Conservation (phyloP, 2,113 vertebrate species). For the Brachirus orientalis region DNA sequence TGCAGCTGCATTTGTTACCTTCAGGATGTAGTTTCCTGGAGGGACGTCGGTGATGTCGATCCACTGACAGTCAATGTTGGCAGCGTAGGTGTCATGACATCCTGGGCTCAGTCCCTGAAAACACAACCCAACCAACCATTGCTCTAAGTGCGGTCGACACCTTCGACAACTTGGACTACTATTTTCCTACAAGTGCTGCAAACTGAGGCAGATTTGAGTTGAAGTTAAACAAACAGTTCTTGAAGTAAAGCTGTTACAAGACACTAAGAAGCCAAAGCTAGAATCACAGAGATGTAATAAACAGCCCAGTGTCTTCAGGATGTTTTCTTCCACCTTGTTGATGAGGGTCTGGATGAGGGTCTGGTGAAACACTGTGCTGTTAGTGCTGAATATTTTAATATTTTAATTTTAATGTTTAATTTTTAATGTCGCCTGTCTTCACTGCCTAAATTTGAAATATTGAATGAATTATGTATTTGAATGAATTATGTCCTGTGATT, state of each 20-base stretch:
- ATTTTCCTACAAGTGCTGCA: slow-evolving; percentile 42
- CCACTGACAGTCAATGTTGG: slow-evolving; percentile 90
- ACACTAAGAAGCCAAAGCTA: slow-evolving; percentile 25
- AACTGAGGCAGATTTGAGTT: slow-evolving; percentile 20
- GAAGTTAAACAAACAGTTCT: slow-evolving; percentile 38
- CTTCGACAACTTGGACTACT: not conserved
- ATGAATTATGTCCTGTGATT: too few relatives aligned
- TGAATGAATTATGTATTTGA: too few relatives aligned
- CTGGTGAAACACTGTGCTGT: not conserved
- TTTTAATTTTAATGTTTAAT: not conserved
- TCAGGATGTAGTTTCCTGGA: slow-evolving; percentile 85
- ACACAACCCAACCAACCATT: slow-evolving; percentile 5
- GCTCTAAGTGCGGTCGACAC: not conserved
- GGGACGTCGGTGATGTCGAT: slow-evolving; percentile 89
- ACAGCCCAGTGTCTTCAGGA: slow-evolving; percentile 21
- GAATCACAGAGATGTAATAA: slow-evolving; percentile 44
- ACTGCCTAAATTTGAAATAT: too few relatives aligned
- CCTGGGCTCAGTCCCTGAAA: slow-evolving; percentile 86
- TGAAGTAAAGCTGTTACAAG: slow-evolving; percentile 25
- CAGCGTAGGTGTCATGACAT: slow-evolving; percentile 87
- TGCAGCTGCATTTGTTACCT: slow-evolving; percentile 79
- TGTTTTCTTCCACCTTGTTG: slow-evolving; percentile 3
- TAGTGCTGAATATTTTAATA: not conserved
- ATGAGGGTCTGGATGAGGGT: slow-evolving; percentile 17
- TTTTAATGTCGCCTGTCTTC: too few relatives aligned